Evolutionary conservation across 2,113 vertebrate species (phyloP).

Genomic region (Pterocles gutturalis): DNA sequence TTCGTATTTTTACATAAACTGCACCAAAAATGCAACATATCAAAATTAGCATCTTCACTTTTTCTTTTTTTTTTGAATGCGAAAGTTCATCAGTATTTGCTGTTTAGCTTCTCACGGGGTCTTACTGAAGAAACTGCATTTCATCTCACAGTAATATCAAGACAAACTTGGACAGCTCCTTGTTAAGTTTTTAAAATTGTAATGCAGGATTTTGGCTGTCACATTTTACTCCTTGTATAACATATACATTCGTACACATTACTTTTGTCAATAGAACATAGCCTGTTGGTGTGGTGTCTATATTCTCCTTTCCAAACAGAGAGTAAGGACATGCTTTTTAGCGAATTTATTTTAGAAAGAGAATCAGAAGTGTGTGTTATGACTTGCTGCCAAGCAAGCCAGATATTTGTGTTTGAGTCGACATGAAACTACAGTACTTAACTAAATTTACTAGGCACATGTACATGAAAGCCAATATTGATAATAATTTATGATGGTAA

Average conservation of each 20-base stretch:
- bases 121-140: background rate
- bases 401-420: background rate
- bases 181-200: background rate
- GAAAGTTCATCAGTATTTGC: background rate
- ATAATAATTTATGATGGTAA: conserved; percentile 71
- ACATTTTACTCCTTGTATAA: background rate
- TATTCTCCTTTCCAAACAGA: background rate
- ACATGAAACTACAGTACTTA: conserved; percentile 41
- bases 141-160: background rate
- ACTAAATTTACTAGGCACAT: conserved; percentile 55
- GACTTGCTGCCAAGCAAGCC: background rate
- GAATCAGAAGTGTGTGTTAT: background rate
- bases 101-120: background rate
- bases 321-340: background rate
- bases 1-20: background rate
- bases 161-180: background rate
- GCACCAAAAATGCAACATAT: background rate
- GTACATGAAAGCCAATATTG: conserved; percentile 58
- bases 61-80: background rate
- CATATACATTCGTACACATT: background rate
- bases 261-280: background rate
- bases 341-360: background rate
- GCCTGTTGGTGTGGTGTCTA: too few species aligned
- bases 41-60: background rate
- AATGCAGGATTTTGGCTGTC: background rate